Base-by-base conservation (phyloP, 2,113 vertebrate genomes). In the Psephotus haematonotus region DNA sequence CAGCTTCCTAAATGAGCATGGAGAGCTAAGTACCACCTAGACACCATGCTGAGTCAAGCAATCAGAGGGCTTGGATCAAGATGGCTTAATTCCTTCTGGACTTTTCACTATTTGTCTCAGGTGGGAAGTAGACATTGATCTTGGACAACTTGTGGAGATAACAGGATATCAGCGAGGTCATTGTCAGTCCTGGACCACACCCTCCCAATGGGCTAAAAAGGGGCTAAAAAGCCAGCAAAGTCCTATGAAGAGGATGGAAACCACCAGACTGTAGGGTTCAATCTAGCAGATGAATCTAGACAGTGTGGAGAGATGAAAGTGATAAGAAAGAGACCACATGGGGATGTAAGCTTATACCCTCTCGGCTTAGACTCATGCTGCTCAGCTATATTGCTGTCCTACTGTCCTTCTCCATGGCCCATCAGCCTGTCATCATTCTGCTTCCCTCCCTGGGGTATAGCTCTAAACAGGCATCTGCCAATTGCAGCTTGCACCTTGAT, bases 351-450 rank as follows among this genome's bases (percentile, higher is more conserved):
- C 11, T 28, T 29, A 27, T 9, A 44, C 17, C 24, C 10, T 53
- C 19, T 44, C 6, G 4, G 13, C 18, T 41, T 44, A 28, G 39
- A 3, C 35, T 10, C 0, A 3, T 20, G 25, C 6, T 69, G 37
- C 39, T 88, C 46, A 35, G 25, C 8, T 75, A 14, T 19, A 84
- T 41, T 25, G 12, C 24, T 84, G 55, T 50, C 12, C 49, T 49
- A 19, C 37, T 31, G 82, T n/a, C 43, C 44, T 57, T 25, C 62
- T 82, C 27, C 69, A 11, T 49, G 31, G 28, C 41, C 76, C 33
- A 23, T 11, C 13, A 67, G 7, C n/a, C 31, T 5, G 1, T 10
- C 2, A 0, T 11, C 2, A 0, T 31, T 92, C 46, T 77, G 2
- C 69, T 57, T 65, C 52, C 20, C 60, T 90, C 35, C 90, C 55